Base-by-base conservation (phyloP, 2,888 invertebrate genomes). In the Graphium colonna region DNA sequence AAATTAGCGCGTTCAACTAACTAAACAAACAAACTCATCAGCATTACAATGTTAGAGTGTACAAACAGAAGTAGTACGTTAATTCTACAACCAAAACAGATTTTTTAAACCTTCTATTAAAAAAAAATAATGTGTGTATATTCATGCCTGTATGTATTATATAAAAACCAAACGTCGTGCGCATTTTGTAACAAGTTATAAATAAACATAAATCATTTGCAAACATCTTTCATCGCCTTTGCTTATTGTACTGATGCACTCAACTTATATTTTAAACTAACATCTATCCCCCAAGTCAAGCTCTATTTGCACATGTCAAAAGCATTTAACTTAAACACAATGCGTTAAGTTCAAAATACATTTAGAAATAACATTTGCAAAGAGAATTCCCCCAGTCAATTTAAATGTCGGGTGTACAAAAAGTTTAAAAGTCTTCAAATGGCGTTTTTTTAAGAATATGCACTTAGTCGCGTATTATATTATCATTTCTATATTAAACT, bases 401-500 rank as follows among this genome's bases (percentile, higher is more conserved):
- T 26, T 1, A 38, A 51, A 47, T 13, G 21, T 12, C 57, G 46
- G 33, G 46, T 26, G 58, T 56, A 63, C 60, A 7, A 47, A 67
- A 71, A 74, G 72, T 72, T 78, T 61, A 47, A 58, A 68, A 75
- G 73, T 67, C 67, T 62, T 68, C 60, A 55, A 56, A 58, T 58
- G 45, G 42, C 8, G 26, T n/a, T 60, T 68, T 59, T 63, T 68
- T 71, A 73, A 75, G 68, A 69, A 75, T 73, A 79, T 72, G 78
- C 75, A 75, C 74, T 83, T 73, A 82, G 82, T 83, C 77, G 65
- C 64, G 73, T 77, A 78, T 83, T 83, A 83, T 77, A 74, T 82
- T 75, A 78, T 84, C 82, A 81, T 83, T 84, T 83, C 85, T 79
- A 76, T 82, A 84, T 85, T 81, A 84, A 82, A 85, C 69, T 82